phyloP scores from a whole-genome alignment of 1,140 invertebrate genomes.

The Temnothorax nylanderi region DNA sequence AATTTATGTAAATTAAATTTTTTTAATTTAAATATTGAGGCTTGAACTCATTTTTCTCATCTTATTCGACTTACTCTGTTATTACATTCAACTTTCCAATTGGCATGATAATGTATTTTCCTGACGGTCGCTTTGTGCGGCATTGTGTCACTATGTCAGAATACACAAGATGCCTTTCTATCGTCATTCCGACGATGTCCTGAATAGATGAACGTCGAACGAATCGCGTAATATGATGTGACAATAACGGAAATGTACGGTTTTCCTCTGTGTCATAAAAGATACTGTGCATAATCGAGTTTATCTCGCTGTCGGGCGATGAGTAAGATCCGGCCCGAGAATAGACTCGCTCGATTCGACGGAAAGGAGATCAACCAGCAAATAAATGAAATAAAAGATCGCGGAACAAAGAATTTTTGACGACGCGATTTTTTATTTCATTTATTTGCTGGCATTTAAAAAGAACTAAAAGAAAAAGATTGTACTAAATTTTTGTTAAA shows the following conservation, averaged over 20 bases:
- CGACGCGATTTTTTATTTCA: background rate
- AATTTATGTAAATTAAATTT: too few species aligned
- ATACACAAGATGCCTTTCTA: background rate
- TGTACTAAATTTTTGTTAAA: background rate
- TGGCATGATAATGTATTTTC: slow-evolving; percentile 2
- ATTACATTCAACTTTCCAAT: background rate
- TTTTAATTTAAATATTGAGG: background rate
- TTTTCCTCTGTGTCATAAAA: background rate
- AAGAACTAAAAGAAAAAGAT: background rate
- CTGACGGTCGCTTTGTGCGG: background rate
- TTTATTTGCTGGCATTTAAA: too few species aligned
- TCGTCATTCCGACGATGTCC: background rate
- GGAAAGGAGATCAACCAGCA: background rate
- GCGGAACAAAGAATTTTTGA: background rate
- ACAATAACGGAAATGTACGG: background rate
- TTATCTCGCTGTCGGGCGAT: background rate
- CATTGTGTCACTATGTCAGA: background rate
- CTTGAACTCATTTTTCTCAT: background rate
- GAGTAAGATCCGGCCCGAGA: slow-evolving; percentile 25
- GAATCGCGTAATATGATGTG: background rate
- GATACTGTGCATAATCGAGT: background rate
- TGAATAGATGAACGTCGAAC: slow-evolving; percentile 14
- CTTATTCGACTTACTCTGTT: background rate
- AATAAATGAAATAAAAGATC: background rate
- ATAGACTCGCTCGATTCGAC: background rate